Percentiles rank a stretch among this genome's conserved stretches.
Conservation (phyloP, 1,140 invertebrate species). For the Hyles vespertilio region DNA sequence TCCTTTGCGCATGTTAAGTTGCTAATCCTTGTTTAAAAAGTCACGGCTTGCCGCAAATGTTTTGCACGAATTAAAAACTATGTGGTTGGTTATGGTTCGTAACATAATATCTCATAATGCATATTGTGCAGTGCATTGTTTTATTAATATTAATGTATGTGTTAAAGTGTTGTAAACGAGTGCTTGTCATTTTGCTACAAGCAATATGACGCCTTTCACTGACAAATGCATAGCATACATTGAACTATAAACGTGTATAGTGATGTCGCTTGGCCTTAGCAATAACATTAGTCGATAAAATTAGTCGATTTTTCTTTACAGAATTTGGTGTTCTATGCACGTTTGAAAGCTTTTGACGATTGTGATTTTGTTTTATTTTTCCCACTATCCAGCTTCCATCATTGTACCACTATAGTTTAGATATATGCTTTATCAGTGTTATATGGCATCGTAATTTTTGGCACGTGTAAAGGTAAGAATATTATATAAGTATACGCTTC, state of each 20-base stretch:
- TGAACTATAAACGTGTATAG: too few species aligned
- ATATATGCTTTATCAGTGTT: conserved; percentile 33
- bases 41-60: not conserved
- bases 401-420: conserved; percentile 37
- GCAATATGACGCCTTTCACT: too few species aligned
- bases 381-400: conserved; percentile 32
- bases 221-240: too few species aligned
- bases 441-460: conserved; percentile 35
- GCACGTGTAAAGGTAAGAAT: conserved; percentile 27
- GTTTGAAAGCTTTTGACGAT: conserved; percentile 74
- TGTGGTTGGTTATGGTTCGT: not conserved
- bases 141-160: not conserved
- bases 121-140: conserved; percentile 1
- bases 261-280: too few species aligned
- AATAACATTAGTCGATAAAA: conserved; percentile 2
- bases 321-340: conserved; percentile 34
- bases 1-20: conserved; percentile 23
- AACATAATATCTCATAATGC: too few species aligned
- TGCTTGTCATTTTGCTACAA: too few species aligned
- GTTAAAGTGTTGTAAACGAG: too few species aligned
- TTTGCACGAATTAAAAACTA: not conserved
- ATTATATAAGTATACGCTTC: conserved; percentile 23
- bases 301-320: not conserved
- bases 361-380: conserved; percentile 73
- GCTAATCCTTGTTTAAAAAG: not conserved